Evolutionary conservation across 2,113 vertebrate species (phyloP).

Genomic region (Pimephales promelas): DNA sequence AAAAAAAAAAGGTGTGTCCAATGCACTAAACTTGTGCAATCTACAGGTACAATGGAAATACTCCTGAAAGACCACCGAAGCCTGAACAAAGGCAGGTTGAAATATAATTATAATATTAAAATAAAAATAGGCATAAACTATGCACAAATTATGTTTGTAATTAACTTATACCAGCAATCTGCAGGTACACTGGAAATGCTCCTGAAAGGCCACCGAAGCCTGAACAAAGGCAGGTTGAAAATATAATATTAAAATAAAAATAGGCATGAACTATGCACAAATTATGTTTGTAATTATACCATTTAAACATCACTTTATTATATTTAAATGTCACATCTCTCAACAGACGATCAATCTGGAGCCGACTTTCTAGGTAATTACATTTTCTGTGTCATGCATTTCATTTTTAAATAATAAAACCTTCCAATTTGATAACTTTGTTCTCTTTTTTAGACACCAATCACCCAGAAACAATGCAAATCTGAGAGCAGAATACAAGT

Average conservation of each 20-base stretch:
- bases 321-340: neutral
- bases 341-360: conserved; percentile 36
- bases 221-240: neutral
- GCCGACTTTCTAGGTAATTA: conserved; percentile 47
- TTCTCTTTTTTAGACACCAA: conserved; percentile 21
- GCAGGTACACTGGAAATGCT: no score
- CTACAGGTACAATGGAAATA: neutral
- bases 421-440: neutral
- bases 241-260: no score
- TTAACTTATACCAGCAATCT: no score
- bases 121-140: no score
- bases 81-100: no score
- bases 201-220: neutral
- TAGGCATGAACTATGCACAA: neutral
- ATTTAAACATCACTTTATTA: neutral
- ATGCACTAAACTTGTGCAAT: neutral
- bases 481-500: conserved; percentile 30
- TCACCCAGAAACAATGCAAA: conserved; percentile 24
- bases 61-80: no score
- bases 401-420: neutral
- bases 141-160: no score
- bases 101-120: no score
- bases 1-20: neutral
- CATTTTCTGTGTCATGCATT: neutral
- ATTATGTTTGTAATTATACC: neutral